Percentiles rank a stretch among this genome's conserved stretches.
Conservation (phyloP, 2,797 vertebrate genomes). For the Ispidina picta region DNA sequence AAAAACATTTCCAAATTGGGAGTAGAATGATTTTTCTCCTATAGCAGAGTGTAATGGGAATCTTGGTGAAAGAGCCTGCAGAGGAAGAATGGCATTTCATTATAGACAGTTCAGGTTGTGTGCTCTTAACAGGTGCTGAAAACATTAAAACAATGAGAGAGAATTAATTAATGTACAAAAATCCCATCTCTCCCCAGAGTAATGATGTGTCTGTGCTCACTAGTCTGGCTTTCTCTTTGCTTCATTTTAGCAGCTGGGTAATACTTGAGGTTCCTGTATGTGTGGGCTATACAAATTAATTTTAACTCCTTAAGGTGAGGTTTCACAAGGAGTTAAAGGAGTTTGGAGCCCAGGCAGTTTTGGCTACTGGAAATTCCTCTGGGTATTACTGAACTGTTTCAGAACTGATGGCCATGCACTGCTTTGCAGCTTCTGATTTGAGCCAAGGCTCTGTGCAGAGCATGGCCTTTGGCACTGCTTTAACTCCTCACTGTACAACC, state of each 20-base stretch:
- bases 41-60: not conserved
- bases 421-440: not conserved
- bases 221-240: not conserved
- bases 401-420: not conserved
- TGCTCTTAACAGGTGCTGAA: not conserved
- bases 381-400: not conserved
- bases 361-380: not conserved
- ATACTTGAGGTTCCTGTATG: not conserved
- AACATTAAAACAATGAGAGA: not conserved
- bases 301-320: not conserved
- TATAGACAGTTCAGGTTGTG: not conserved
- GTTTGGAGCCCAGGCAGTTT: not conserved
- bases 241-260: not conserved
- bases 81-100: not conserved
- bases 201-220: not conserved
- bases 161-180: not conserved
- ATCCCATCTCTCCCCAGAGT: not conserved
- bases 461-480: not conserved
- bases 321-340: not conserved
- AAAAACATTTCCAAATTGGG: not conserved
- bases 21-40: not conserved
- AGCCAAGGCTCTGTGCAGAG: not conserved
- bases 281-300: not conserved
- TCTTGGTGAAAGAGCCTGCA: not conserved
- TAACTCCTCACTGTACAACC: rapidly evolving